Conservation (phyloP, 1,140 invertebrate genomes). For the Mactra quadrangularis region DNA sequence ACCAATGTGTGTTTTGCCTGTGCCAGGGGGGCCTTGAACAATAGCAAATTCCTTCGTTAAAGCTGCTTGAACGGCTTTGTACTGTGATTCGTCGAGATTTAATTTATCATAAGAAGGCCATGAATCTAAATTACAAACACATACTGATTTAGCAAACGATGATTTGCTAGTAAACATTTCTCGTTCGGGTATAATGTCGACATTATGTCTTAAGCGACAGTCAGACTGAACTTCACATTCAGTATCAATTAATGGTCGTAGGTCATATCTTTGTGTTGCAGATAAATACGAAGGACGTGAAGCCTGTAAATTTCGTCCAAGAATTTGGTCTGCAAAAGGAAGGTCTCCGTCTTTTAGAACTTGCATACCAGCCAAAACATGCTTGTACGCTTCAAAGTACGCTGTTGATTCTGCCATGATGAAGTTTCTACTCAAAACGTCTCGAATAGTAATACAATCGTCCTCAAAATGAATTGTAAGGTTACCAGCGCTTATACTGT, state of each 20-base stretch:
- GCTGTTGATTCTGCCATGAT: slow-evolving; percentile 84
- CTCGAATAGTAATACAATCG: slow-evolving; percentile 15
- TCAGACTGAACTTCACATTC: slow-evolving; percentile 10
- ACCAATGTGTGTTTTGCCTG: slow-evolving; percentile 82
- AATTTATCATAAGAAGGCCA: slow-evolving; percentile 74
- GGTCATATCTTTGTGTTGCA: slow-evolving; percentile 34
- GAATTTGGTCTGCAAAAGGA: slow-evolving; percentile 81
- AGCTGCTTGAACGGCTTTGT: slow-evolving; percentile 82
- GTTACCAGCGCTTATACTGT: slow-evolving; percentile 77
- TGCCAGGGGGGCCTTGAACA: slow-evolving; percentile 88
- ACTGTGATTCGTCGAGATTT: slow-evolving; percentile 83
- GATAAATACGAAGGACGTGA: slow-evolving; percentile 71
- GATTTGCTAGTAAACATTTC: neutral
- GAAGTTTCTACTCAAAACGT: slow-evolving; percentile 59
- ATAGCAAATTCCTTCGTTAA: slow-evolving; percentile 85
- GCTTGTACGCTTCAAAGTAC: slow-evolving; percentile 84
- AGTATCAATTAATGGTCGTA: slow-evolving; percentile 14
- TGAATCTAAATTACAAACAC: neutral
- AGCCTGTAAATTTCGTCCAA: slow-evolving; percentile 64
- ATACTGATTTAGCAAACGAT: neutral
- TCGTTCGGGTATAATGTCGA: neutral
- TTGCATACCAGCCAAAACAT: slow-evolving; percentile 83
- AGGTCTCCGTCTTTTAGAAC: slow-evolving; percentile 74
- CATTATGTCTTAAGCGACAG: neutral
- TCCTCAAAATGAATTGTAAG: slow-evolving; percentile 80